Evolutionary conservation across 2,113 vertebrate species (phyloP).

Genomic region (Perognathus longimembris): DNA sequence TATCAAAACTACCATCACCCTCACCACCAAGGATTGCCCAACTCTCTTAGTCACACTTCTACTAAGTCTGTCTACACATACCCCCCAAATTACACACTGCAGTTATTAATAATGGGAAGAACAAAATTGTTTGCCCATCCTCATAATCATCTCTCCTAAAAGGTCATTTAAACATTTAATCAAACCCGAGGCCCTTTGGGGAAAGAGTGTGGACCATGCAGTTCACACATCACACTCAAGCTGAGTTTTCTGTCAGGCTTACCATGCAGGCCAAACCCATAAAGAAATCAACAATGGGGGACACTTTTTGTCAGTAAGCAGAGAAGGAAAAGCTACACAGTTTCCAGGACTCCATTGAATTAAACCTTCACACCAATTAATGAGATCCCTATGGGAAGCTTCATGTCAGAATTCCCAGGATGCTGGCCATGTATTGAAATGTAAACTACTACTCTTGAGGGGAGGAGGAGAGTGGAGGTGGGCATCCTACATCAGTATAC

Average conservation of each 20-base stretch:
- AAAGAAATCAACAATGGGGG: slow-evolving; percentile 9
- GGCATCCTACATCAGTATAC: slow-evolving; percentile 43
- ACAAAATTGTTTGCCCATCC: slow-evolving; percentile 52
- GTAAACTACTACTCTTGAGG: slow-evolving; percentile 12
- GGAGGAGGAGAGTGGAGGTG: not conserved
- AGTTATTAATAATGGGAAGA: slow-evolving; percentile 67
- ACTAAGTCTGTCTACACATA: slow-evolving; percentile 6
- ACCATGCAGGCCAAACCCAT: not conserved
- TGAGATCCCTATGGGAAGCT: slow-evolving; percentile 30
- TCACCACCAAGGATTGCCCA: not conserved
- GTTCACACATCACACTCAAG: not conserved
- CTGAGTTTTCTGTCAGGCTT: not conserved
- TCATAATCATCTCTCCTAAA: slow-evolving; percentile 59
- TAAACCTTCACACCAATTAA: slow-evolving; percentile 58
- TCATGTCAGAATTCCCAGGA: slow-evolving; percentile 41
- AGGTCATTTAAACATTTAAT: slow-evolving; percentile 75
- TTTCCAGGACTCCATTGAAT: slow-evolving; percentile 48
- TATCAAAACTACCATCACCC: not conserved
- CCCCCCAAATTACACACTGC: not conserved
- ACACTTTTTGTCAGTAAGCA: not conserved
- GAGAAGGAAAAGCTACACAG: slow-evolving; percentile 8
- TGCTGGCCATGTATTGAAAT: slow-evolving; percentile 36
- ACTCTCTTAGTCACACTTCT: not conserved
- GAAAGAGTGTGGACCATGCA: not conserved
- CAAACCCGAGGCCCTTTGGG: not conserved